phyloP scores from a whole-genome alignment of 2,888 invertebrate genomes.

The Drosophila neutralis region DNA sequence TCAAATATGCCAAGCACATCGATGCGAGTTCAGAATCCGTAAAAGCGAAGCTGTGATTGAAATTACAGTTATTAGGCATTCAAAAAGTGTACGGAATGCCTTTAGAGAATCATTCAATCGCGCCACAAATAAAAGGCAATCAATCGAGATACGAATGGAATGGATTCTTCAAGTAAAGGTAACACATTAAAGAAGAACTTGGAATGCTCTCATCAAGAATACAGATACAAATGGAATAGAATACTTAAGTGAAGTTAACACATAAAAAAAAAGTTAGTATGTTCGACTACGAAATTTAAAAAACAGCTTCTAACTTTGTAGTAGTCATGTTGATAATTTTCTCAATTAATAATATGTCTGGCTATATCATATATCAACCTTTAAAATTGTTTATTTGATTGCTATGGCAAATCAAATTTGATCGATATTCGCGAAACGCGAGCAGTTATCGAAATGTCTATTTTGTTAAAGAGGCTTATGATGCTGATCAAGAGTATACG shows the following conservation, averaged over 20 bases:
- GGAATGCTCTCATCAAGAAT: not conserved
- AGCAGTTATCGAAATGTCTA: not conserved
- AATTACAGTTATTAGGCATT: conserved; percentile 1
- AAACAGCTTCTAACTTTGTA: not conserved
- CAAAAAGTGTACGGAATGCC: not conserved
- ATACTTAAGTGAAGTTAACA: not conserved
- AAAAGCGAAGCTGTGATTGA: not conserved
- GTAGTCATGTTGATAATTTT: not conserved
- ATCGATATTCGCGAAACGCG: not conserved
- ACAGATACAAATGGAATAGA: not conserved
- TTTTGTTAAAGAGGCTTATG: not conserved
- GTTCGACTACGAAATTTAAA: not conserved
- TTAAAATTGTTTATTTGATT: not conserved
- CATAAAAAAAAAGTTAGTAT: not conserved
- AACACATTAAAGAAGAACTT: not conserved
- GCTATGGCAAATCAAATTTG: not conserved
- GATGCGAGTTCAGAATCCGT: conserved; percentile 15
- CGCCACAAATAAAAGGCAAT: not conserved
- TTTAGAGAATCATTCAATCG: not conserved
- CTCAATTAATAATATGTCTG: not conserved
- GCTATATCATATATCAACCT: not conserved
- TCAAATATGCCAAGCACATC: not conserved
- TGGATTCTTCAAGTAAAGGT: not conserved
- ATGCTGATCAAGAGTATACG: not conserved
- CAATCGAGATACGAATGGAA: not conserved